Conservation (phyloP, 2,888 invertebrate species). For the Campoplex capitator region DNA sequence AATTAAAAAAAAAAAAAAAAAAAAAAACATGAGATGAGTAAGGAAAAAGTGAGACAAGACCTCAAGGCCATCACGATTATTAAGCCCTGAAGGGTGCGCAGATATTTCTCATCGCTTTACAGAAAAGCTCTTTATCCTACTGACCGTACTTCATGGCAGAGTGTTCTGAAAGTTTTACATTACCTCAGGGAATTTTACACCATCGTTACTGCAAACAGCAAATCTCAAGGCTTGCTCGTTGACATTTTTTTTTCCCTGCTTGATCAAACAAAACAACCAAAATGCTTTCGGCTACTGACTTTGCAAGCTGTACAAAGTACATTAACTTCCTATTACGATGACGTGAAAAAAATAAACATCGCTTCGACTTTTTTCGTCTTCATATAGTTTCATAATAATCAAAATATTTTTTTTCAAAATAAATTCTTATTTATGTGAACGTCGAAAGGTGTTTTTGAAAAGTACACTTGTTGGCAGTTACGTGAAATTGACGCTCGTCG, state of each 20-base stretch:
- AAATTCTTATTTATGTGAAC: neutral
- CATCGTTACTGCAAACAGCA: conserved; percentile 31
- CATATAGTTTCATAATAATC: neutral
- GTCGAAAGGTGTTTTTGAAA: neutral
- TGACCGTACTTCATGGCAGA: neutral
- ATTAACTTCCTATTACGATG: neutral
- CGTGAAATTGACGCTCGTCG: conserved; percentile 2
- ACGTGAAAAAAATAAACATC: neutral
- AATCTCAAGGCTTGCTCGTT: neutral
- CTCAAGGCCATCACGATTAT: conserved; percentile 39
- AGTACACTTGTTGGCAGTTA: neutral
- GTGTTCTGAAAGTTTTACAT: conserved; percentile 13
- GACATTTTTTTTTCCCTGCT: conserved; percentile 13
- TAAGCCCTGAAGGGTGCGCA: conserved; percentile 41
- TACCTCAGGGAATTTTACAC: conserved; percentile 1
- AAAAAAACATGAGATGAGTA: conserved; percentile 10
- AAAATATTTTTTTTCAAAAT: too few relatives aligned
- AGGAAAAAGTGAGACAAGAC: conserved; percentile 20
- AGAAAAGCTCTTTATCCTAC: conserved; percentile 14
- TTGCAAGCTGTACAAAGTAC: neutral
- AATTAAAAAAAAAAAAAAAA: neutral
- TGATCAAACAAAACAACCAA: conserved; percentile 42
- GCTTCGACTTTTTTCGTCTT: neutral
- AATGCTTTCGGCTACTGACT: conserved; percentile 44
- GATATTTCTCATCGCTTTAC: conserved; percentile 31